Conservation (phyloP, 2,888 invertebrate species). For the Drosophila lacicola region DNA sequence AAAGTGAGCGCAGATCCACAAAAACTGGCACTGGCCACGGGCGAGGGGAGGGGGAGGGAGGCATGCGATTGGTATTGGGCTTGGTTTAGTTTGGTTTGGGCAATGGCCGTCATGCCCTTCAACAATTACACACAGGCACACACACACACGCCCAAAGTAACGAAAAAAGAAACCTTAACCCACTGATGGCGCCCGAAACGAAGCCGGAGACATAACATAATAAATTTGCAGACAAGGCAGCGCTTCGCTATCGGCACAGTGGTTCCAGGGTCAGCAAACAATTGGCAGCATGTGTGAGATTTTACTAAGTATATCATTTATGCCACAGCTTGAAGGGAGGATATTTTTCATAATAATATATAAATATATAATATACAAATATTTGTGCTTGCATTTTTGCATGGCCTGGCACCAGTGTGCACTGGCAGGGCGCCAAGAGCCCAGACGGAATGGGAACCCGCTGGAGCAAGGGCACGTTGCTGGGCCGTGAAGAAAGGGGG, state of each 20-base stretch:
- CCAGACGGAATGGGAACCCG: conserved; percentile 42
- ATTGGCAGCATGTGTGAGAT: neutral
- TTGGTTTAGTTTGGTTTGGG: conserved; percentile 37
- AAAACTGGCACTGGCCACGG: conserved; percentile 3
- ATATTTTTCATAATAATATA: neutral
- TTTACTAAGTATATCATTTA: too few relatives aligned
- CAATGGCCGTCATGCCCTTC: conserved; percentile 53
- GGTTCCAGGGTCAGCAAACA: neutral
- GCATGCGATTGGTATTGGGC: conserved; percentile 43
- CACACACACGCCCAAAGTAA: conserved; percentile 13
- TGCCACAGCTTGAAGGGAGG: neutral
- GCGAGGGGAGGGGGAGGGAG: neutral
- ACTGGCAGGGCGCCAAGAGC: conserved; percentile 67
- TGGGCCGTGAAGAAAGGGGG: neutral
- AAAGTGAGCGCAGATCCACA: conserved; percentile 14
- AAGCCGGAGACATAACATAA: conserved; percentile 75
- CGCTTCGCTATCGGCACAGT: conserved; percentile 26
- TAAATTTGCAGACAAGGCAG: conserved; percentile 65
- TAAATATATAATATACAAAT: neutral
- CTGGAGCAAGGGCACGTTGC: conserved; percentile 32
- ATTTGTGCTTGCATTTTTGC: neutral
- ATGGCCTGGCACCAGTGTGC: conserved; percentile 40
- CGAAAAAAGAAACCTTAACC: conserved; percentile 63
- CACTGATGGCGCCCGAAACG: conserved; percentile 72
- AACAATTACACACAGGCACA: conserved; percentile 52